Conservation (phyloP, 2,888 invertebrate genomes). For the Pristionchus entomophagus region DNA sequence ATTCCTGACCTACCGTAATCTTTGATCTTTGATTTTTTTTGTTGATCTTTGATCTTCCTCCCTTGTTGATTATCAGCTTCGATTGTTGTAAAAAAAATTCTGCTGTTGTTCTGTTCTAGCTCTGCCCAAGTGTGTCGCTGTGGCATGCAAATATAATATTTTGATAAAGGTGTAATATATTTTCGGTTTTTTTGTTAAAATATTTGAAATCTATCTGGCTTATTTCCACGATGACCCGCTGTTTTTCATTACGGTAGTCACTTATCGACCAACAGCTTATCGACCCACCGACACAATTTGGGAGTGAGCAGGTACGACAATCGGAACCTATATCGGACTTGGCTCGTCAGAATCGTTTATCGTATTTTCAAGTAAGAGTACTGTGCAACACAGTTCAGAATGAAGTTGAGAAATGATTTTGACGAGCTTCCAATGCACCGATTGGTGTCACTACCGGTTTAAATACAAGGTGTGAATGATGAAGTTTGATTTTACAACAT, state of each 20-base stretch:
- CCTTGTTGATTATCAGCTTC: background rate
- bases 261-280: background rate
- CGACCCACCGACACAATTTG: conserved; percentile 66
- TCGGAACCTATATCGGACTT: no score
- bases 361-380: no score
- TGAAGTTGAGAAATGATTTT: no score
- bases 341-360: no score
- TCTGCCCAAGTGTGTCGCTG: background rate
- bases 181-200: background rate
- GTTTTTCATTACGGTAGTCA: background rate
- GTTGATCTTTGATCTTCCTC: background rate
- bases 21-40: background rate
- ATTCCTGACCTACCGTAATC: background rate
- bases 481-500: no score
- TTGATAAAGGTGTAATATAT: background rate
- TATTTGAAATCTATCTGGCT: background rate
- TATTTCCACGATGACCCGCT: background rate
- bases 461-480: no score
- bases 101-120: background rate
- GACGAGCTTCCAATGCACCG: no score
- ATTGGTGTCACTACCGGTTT: no score
- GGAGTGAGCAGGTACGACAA: conserved; percentile 74
- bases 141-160: background rate
- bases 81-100: background rate
- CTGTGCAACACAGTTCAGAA: no score